phyloP scores from a whole-genome alignment of 2,888 invertebrate species.

The Clivina fossor region DNA sequence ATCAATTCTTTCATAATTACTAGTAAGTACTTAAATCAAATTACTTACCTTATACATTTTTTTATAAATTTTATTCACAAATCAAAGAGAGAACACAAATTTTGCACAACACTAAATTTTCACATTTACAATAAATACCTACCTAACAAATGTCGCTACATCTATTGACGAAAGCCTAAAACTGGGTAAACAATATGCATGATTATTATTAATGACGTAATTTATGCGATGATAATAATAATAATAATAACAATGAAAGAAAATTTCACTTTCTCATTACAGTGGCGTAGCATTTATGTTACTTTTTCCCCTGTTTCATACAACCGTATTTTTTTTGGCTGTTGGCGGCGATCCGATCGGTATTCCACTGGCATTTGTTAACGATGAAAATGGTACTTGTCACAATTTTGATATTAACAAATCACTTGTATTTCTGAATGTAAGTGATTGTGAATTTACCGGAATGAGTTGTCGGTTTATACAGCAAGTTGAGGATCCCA shows the following conservation, averaged over 20 bases:
- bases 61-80: too few relatives aligned
- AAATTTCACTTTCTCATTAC: slow-evolving; percentile 48
- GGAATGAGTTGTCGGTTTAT: slow-evolving; percentile 67
- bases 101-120: too few relatives aligned
- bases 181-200: too few relatives aligned
- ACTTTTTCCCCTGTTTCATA: slow-evolving; percentile 79
- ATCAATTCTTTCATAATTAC: slow-evolving; percentile 44
- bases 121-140: too few relatives aligned
- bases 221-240: too few relatives aligned
- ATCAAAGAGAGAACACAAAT: too few relatives aligned
- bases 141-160: too few relatives aligned
- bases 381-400: slow-evolving; percentile 63
- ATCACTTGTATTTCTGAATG: slow-evolving; percentile 50
- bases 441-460: slow-evolving; percentile 55
- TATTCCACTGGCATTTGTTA: slow-evolving; percentile 75
- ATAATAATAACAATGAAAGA: too few relatives aligned
- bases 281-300: slow-evolving; percentile 81
- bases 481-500: slow-evolving; percentile 58
- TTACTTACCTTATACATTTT: too few relatives aligned
- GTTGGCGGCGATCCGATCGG: slow-evolving; percentile 76
- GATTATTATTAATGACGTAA: too few relatives aligned
- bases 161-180: too few relatives aligned
- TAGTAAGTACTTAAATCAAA: too few relatives aligned
- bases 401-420: slow-evolving; percentile 41
- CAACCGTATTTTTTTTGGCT: slow-evolving; percentile 76